Base-by-base conservation (phyloP, 1,140 invertebrate species). In the Pogonognathellus flavescens region DNA sequence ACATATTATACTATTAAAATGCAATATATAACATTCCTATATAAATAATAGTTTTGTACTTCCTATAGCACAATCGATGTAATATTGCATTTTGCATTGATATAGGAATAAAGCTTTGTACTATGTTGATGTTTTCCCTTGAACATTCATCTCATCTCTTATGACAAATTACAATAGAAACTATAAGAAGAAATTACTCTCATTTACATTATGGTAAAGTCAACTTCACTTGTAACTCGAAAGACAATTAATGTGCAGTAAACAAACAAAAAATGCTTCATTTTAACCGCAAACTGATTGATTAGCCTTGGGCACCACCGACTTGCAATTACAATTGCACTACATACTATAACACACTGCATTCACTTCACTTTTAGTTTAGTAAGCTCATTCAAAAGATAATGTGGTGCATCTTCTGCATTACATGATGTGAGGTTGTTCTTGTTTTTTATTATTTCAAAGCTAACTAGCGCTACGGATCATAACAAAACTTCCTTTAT, bases 271-370 rank as follows among this genome's bases (percentile, higher is more conserved):
- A 76, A 76, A 76, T n/a, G 3, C 22, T 60, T 49, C 70, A 76
- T 76, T 76, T 76, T 76, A 76, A 76, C 70, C 70, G 41, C 70
- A 76, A 76, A 76, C 70, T 76, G 70, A 76, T 76, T 76, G 70
- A 76, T 41, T 76, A 76, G 62, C 62, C 62, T 22, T 66, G 62
- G 62, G 62, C 62, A 25, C 25, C 62, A 66, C 62, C 62, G 60
- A 25, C 60, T 41, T 41, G 31, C n/a, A 14, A 76, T n/a, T 49
- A 14, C 16, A 41, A 49, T 76, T 41, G 70, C 41, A 76, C 41
- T 76, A 50, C 41, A 41, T 76, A 50, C 20, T 10, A n/a, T n/a
- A 10, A n/a, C n/a, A 50, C 8, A 18, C 8, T 31, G n/a, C 53
- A 57, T 57, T 2, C n/a, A 14, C 11, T n/a, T 14, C 11, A 57